Evolutionary conservation across 2,797 vertebrate species (phyloP), one percentile per base, ranked within the genome.

Genomic region (Mycteria americana): DNA sequence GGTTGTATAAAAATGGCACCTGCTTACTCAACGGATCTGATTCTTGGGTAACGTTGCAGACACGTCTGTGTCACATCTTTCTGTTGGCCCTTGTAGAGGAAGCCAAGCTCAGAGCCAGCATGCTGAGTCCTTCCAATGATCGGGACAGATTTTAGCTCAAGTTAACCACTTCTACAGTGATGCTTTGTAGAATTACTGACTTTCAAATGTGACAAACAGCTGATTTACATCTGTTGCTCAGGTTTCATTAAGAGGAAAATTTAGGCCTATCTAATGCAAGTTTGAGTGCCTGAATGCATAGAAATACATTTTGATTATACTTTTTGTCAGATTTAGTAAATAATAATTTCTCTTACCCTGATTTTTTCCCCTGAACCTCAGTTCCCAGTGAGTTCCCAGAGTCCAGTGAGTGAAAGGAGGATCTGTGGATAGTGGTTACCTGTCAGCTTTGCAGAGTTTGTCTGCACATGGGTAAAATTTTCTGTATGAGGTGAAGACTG

Each of bases 21-120:
- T 95, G 87, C 93, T 93, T 89, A 79, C 67, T 91, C 62, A 78
- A 65, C 91, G 80, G n/a, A 89, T 94, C 65, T 85, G 50, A 56
- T 45, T 91, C 65, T 80, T 68, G 39, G 27, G 53, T 76, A 46
- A 59, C 92, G 82, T 68, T 84, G 35, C 70, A 88, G 65, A 39
- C 35, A 63, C 30, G 43, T 74, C 59, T 65, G 7, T 56, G 68
- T 70, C 79, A 53, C 30, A 35, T 79, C 7, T 13, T 83, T 54
- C 24, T 83, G 8, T 35, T 73, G 45, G 35, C 14, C 54, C 22
- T 25, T 33, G 50, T 8, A n/a, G 17, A 51, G 50, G 57, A 80
- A 83, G 35, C 35, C 43, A 59, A 88, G 30, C 41, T 80, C 6
- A 1, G 41, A 79, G 18, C 22, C 33, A 28, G 18, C 2, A 2